Percentiles rank a stretch among this genome's conserved stretches.
phyloP scores from a whole-genome alignment of 2,797 vertebrate genomes.

The Enteromius argenteus region DNA sequence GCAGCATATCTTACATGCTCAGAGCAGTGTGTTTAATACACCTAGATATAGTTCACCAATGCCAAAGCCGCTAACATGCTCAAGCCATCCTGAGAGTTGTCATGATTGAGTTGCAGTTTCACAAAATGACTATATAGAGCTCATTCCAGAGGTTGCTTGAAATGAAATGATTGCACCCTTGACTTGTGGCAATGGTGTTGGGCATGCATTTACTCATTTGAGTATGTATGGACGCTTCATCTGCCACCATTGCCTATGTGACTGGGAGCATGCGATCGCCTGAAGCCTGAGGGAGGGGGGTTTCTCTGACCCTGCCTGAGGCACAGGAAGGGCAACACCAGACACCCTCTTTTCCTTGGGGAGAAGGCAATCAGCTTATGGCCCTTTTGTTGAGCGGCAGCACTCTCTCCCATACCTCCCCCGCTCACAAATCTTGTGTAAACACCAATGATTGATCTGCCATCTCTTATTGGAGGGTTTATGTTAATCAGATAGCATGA shows the following conservation, averaged over 20 bases:
- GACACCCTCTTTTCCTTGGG: slow-evolving; percentile 17
- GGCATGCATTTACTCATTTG: slow-evolving; percentile 13
- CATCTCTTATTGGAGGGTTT: slow-evolving; percentile 19
- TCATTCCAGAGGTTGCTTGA: not conserved
- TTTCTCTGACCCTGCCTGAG: slow-evolving; percentile 7
- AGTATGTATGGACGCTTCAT: not conserved
- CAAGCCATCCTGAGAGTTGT: not conserved
- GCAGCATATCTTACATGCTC: not conserved
- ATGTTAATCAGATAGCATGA: slow-evolving; percentile 8
- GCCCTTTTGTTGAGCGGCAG: slow-evolving; percentile 55
- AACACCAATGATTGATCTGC: slow-evolving; percentile 42
- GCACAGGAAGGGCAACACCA: slow-evolving; percentile 20
- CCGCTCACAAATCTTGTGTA: slow-evolving; percentile 34
- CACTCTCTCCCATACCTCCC: slow-evolving; percentile 20
- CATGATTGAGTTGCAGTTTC: not conserved
- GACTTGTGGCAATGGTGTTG: not conserved
- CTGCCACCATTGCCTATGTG: slow-evolving; percentile 45
- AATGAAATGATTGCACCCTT: not conserved
- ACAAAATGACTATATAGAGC: not conserved
- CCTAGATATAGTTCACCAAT: not conserved
- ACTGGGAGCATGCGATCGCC: slow-evolving; percentile 33
- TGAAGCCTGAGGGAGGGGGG: not conserved
- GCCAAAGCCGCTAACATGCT: not conserved
- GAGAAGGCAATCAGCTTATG: slow-evolving; percentile 46
- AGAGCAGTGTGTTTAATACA: not conserved